These are phyloP conservation scores for Thaumetopoea pityocampa DNA, from an alignment of 1,140 invertebrate genomes.

Conservation along the genomic window DNA sequence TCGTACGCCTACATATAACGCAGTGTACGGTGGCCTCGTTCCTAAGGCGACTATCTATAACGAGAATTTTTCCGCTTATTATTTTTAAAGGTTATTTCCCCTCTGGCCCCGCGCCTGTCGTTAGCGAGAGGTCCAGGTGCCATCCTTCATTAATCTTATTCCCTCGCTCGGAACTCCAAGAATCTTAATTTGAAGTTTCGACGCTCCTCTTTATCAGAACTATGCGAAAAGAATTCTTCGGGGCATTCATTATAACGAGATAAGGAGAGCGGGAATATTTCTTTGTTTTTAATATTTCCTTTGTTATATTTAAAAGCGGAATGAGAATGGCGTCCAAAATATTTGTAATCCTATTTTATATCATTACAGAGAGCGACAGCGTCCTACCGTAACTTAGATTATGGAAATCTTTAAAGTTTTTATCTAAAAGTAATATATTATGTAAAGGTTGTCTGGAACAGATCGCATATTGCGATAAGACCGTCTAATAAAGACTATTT, in stretches of 20 bases:
- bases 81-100: constrained; percentile 52
- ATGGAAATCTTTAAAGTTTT: no score
- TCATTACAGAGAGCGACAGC: no score
- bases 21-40: background rate
- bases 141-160: constrained; percentile 69
- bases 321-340: no score
- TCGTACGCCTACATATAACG: background rate
- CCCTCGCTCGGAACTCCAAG: constrained; percentile 59
- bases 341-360: no score
- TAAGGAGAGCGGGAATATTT: constrained; percentile 31
- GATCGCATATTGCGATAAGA: no score
- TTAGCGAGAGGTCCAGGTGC: constrained; percentile 53
- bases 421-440: no score
- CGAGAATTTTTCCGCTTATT: constrained; percentile 37
- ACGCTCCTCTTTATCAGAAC: constrained; percentile 66
- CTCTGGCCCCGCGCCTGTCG: constrained; percentile 37
- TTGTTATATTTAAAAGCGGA: constrained; percentile 17
- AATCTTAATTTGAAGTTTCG: constrained; percentile 74
- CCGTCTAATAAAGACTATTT: no score
- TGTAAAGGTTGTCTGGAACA: no score
- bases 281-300: constrained; percentile 27
- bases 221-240: constrained; percentile 65
- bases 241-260: constrained; percentile 54
- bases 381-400: no score
- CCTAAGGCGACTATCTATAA: constrained; percentile 1